Evolutionary conservation across 1,140 invertebrate genomes (phyloP).

Genomic region (Drosophila virilis): DNA sequence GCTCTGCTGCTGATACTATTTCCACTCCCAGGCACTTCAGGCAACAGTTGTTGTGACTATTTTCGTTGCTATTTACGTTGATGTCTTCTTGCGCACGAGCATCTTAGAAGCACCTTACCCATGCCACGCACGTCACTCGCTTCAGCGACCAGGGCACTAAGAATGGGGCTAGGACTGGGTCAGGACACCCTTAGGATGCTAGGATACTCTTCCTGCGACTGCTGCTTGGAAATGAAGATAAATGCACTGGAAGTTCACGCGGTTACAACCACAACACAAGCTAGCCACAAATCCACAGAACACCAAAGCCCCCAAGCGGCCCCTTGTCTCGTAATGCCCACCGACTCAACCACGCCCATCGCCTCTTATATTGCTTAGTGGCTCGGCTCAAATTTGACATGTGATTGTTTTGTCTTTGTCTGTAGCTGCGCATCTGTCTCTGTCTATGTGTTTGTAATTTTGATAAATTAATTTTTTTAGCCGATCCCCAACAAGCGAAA

Average conservation of each 20-base stretch:
- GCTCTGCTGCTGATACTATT: constrained; percentile 3
- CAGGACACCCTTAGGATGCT: constrained; percentile 47
- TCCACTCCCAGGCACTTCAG: constrained; percentile 30
- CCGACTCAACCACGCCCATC: background rate
- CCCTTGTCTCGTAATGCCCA: constrained; percentile 13
- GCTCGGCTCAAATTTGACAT: constrained; percentile 79
- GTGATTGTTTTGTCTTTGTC: constrained; percentile 73
- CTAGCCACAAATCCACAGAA: constrained; percentile 61
- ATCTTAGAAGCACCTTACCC: constrained; percentile 36
- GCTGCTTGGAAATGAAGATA: constrained; percentile 72
- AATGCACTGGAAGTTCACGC: constrained; percentile 80
- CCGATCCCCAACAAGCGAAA: constrained; percentile 37
- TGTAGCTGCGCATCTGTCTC: constrained; percentile 53
- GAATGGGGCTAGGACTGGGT: constrained; percentile 1
- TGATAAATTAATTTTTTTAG: constrained; percentile 82
- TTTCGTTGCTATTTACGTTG: constrained; percentile 58
- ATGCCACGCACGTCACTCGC: constrained; percentile 45
- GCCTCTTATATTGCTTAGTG: constrained; percentile 67
- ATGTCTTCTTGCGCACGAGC: constrained; percentile 60
- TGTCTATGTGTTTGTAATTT: constrained; percentile 59
- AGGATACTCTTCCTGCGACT: constrained; percentile 30
- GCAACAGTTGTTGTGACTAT: constrained; percentile 65
- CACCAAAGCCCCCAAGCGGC: constrained; percentile 29
- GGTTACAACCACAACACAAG: constrained; percentile 68
- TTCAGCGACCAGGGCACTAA: constrained; percentile 38